Evolutionary conservation across 2,888 invertebrate genomes (phyloP).

Genomic region (Heliconius ismenius): DNA sequence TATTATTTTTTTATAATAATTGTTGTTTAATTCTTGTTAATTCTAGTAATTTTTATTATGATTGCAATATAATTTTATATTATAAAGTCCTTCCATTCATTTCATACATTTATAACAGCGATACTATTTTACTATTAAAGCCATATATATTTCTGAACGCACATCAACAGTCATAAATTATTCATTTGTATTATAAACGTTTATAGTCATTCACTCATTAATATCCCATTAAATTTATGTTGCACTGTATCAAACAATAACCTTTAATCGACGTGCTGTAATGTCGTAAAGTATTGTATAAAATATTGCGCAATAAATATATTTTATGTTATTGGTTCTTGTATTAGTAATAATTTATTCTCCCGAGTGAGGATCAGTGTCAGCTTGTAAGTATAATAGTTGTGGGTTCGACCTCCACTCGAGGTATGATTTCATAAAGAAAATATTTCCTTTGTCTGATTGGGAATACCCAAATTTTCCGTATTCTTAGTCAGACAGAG

Average conservation of each 20-base stretch:
- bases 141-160: neutral
- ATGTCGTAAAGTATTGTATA: neutral
- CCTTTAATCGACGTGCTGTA: neutral
- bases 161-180: conserved; percentile 3
- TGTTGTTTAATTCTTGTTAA: neutral
- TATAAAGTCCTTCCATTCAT: neutral
- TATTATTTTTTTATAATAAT: too few relatives aligned
- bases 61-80: too few relatives aligned
- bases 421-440: too few relatives aligned
- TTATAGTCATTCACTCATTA: conserved; percentile 4
- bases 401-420: too few relatives aligned
- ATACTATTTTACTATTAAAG: neutral
- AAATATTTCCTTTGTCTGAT: too few relatives aligned
- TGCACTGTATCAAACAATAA: neutral
- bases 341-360: too few relatives aligned
- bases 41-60: neutral
- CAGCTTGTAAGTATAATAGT: too few relatives aligned
- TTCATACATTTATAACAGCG: neutral
- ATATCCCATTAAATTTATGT: conserved; percentile 1
- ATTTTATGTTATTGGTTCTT: neutral
- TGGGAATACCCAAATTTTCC: too few relatives aligned
- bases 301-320: neutral
- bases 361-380: too few relatives aligned
- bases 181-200: conserved; percentile 7
- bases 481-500: too few relatives aligned